Evolutionary conservation across 1,140 invertebrate species (phyloP).

Genomic region (Drosophila pachea): DNA sequence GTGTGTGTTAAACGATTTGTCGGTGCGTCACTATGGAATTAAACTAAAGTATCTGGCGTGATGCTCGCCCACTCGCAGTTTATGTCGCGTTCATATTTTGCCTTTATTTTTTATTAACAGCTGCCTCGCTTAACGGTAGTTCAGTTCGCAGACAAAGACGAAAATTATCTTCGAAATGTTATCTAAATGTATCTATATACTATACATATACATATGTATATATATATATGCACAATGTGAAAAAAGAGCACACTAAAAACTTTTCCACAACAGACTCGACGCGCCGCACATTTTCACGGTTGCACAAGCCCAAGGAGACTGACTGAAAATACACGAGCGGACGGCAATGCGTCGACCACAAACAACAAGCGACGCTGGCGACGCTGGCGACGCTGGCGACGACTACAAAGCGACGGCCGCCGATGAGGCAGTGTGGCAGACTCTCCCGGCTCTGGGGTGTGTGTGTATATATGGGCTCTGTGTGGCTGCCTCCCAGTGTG

Average conservation of each 20-base stretch:
- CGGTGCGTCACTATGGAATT: conserved; percentile 14
- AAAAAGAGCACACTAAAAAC: conserved; percentile 25
- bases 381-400: conserved; percentile 27
- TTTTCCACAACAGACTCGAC: conserved; percentile 49
- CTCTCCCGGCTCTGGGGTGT: conserved; percentile 45
- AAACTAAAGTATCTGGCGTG: conserved; percentile 8
- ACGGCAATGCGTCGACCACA: conserved; percentile 27
- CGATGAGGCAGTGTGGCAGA: conserved; percentile 21
- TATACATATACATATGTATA: conserved; percentile 26
- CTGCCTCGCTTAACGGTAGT: background rate
- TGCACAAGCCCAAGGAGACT: conserved; percentile 77
- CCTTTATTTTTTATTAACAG: conserved; percentile 33
- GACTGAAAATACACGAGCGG: conserved; percentile 60
- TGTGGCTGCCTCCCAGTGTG: conserved; percentile 43
- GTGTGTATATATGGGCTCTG: conserved; percentile 14
- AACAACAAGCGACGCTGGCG: conserved; percentile 13
- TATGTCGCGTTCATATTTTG: conserved; percentile 17
- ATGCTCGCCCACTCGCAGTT: conserved; percentile 17
- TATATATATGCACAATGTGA: conserved; percentile 10
- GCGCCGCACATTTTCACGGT: conserved; percentile 75
- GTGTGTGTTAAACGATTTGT: background rate
- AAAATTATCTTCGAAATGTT: conserved; percentile 8
- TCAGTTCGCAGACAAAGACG: too few relatives aligned
- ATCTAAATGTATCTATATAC: background rate
- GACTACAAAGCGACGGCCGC: conserved; percentile 54